A percentile compares a stretch with the other conserved stretches of the same genome.
Evolutionary conservation across 1,140 invertebrate species (phyloP).

Genomic region (Pogonus chalceus): DNA sequence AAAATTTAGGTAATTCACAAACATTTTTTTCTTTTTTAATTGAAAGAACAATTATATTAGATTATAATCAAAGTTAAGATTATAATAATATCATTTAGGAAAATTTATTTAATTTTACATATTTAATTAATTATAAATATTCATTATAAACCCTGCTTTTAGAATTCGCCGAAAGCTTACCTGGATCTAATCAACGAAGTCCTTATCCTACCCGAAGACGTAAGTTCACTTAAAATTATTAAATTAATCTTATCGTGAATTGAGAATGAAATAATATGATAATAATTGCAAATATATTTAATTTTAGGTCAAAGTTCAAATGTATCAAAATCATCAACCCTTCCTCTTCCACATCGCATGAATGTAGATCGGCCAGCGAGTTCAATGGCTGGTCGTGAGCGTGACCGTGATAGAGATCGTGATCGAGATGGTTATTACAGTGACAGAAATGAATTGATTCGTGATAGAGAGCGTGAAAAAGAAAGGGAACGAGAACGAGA

Average conservation of each 20-base stretch:
- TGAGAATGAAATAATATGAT: not conserved
- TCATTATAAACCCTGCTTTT: conserved; percentile 33
- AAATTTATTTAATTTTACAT: too few relatives aligned
- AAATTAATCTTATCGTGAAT: not conserved
- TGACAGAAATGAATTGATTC: conserved; percentile 70
- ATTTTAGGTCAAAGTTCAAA: conserved; percentile 34
- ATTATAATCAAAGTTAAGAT: too few relatives aligned
- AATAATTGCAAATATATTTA: not conserved
- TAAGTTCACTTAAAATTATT: conserved; percentile 42
- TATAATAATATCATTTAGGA: too few relatives aligned
- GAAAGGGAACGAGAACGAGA: conserved; percentile 53
- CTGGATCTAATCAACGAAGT: conserved; percentile 68
- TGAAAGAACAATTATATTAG: too few relatives aligned
- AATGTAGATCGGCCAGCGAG: conserved; percentile 40
- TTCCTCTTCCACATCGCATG: conserved; percentile 57
- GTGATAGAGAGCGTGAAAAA: conserved; percentile 49
- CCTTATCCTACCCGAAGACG: conserved; percentile 69
- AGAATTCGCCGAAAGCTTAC: conserved; percentile 80
- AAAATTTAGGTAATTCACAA: conserved; percentile 85
- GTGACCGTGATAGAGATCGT: conserved; percentile 46
- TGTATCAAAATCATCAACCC: conserved; percentile 63
- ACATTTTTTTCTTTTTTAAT: too few relatives aligned
- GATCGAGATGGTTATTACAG: conserved; percentile 77
- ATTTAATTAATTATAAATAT: too few relatives aligned
- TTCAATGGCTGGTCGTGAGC: conserved; percentile 38